Evolutionary conservation across 2,888 invertebrate genomes (phyloP), one percentile per base, ranked within the genome.

Genomic region (Diadromus collaris): DNA sequence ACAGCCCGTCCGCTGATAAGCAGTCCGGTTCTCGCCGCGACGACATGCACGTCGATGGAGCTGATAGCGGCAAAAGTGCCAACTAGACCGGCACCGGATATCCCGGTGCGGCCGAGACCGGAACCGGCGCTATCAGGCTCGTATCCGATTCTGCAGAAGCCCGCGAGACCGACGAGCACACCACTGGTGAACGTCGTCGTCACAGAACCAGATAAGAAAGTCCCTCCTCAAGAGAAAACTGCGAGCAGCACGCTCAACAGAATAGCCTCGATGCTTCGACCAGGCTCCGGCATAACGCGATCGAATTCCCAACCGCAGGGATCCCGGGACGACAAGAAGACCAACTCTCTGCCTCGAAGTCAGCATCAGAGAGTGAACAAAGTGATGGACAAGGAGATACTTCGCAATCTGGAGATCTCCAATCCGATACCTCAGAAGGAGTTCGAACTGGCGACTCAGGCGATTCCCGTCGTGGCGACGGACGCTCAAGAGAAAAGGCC

Each of bases 341-440:
- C 89, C 2, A 93, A 94, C 82, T 93, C 94, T 0, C 83, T 94
- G 27, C 94, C 95, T 0, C 93, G 94, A 81, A 92, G 92, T 63
- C 92, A 92, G 2, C 92, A 93, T 71, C 93, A 93, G 79, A 95
- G 94, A 89, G 92, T 94, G 9, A 93, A 93, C 70, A 95, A 96
- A 83, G 92, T 92, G 0, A 91, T 94, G 0, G 95, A 97, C 86
- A 95, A 95, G 86, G 95, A 94, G 16, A 92, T 94, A 0, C 87
- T 97, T 68, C 93, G 96, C 65, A 95, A 94, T 73, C 91, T 97
- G 67, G 95, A 96, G 89, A 97, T 97, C 85, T 97, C 97, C 0
- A 93, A 95, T 85, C 97, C 97, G 0, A 96, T 97, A 83, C 93
- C 95, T 0, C 95, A 95, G 86, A 93, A 93, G 74, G 93, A 94